These are phyloP conservation scores for Chymomyza fuscimana DNA, from an alignment of 2,888 invertebrate species.

Conservation along the genomic window DNA sequence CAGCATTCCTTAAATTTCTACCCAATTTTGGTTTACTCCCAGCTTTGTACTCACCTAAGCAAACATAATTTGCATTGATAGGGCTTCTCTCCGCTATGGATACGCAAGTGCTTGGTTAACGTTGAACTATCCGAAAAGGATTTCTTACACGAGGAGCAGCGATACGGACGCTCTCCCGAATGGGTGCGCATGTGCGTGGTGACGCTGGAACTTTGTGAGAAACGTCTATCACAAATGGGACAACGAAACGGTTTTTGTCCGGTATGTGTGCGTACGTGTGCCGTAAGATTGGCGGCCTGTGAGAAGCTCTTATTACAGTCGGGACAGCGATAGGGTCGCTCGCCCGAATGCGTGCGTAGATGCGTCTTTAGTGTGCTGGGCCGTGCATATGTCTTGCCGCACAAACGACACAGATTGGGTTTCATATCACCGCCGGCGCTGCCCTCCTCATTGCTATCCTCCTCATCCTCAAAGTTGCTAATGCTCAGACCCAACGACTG, in stretches of 20 bases:
- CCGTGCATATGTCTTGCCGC: slow-evolving; percentile 97
- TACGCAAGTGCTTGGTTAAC: slow-evolving; percentile 93
- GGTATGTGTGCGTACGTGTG: slow-evolving; percentile 93
- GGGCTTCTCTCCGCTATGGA: slow-evolving; percentile 93
- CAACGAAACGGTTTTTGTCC: slow-evolving; percentile 99
- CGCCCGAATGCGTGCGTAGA: slow-evolving; percentile 96
- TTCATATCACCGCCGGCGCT: slow-evolving; percentile 82
- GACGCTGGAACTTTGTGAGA: slow-evolving; percentile 96
- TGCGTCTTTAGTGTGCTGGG: slow-evolving; percentile 99
- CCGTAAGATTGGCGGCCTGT: slow-evolving; percentile 98
- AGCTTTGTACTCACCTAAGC: slow-evolving; percentile 82
- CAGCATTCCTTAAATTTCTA: no score
- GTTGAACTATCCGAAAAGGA: slow-evolving; percentile 99
- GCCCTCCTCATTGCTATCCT: slow-evolving; percentile 82
- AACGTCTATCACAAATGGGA: slow-evolving; percentile 97
- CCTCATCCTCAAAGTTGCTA: slow-evolving; percentile 83
- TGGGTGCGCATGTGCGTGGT: slow-evolving; percentile 99
- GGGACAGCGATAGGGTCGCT: slow-evolving; percentile 87
- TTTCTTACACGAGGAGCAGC: slow-evolving; percentile 97
- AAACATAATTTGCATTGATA: slow-evolving; percentile 98
- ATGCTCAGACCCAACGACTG: slow-evolving; percentile 63
- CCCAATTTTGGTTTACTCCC: background rate
- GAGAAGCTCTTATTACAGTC: slow-evolving; percentile 98
- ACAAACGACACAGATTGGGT: slow-evolving; percentile 95
- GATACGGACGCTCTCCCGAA: slow-evolving; percentile 98